Percentiles rank a stretch among this genome's conserved stretches.
phyloP scores from a whole-genome alignment of 2,797 vertebrate species.

The Diplodus puntazzo region DNA sequence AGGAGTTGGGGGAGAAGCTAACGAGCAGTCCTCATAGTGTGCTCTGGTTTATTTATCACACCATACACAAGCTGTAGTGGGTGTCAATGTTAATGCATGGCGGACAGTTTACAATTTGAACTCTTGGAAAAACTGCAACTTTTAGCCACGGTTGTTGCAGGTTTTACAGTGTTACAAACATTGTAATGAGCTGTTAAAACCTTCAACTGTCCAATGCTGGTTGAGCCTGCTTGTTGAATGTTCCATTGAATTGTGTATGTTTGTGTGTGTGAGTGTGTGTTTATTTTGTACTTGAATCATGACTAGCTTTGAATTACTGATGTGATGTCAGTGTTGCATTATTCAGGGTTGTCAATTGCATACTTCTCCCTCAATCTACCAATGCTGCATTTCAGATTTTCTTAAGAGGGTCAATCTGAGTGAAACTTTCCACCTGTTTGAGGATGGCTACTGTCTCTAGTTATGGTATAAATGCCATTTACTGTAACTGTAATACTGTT shows the following conservation, averaged over 20 bases:
- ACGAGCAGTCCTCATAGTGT: neutral
- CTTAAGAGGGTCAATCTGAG: conserved; percentile 58
- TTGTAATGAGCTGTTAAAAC: conserved; percentile 18
- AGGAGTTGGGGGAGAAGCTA: neutral
- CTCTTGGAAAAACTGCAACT: conserved; percentile 5
- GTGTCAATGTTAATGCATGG: conserved; percentile 46
- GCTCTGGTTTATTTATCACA: conserved; percentile 43
- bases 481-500: conserved; percentile 80
- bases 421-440: conserved; percentile 55
- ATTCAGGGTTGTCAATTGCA: conserved; percentile 72
- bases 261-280: conserved; percentile 26
- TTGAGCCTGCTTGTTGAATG: conserved; percentile 58
- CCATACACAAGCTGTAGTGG: conserved; percentile 34
- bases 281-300: conserved; percentile 79
- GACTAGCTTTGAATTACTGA: conserved; percentile 72
- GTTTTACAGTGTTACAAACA: conserved; percentile 14
- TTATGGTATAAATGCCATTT: conserved; percentile 67
- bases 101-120: conserved; percentile 45
- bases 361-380: conserved; percentile 64
- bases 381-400: conserved; percentile 78
- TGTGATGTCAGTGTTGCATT: conserved; percentile 74
- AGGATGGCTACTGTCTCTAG: conserved; percentile 55
- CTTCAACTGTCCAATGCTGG: conserved; percentile 34
- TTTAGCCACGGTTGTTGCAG: conserved; percentile 19
- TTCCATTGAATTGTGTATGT: conserved; percentile 45